Evolutionary conservation across 2,797 vertebrate species (phyloP), one percentile per base, ranked within the genome.

Genomic region (Leptoclinus maculatus): DNA sequence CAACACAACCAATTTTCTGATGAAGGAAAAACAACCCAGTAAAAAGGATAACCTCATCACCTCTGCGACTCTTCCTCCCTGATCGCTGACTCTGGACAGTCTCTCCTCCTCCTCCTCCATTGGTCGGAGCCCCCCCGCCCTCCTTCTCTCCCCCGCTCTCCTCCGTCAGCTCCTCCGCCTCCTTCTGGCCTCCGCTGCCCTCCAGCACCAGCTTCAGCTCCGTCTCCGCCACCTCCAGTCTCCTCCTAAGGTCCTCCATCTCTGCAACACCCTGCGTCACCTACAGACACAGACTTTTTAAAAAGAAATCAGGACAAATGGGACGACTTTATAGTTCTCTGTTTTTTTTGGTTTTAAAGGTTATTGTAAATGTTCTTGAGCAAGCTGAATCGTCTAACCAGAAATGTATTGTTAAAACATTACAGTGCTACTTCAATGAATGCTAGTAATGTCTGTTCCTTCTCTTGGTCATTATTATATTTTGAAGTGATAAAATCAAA

Each of bases 171-270:
- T 76, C 80, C 59, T 78, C 83, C 3, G 0, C 71, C 1, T 87
- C 88, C 39, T 57, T 59, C 56, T 75, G 83, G 6, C 75, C 68
- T 21, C 73, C n/a, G 6, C 53, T 64, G 21, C 58, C 77, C 60
- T 87, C 88, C 58, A 92, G 74, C 59, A 77, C 21, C 79, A 86
- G 75, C 74, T 82, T 90, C 38, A 93, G 85, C 73, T 88, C 83
- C 0, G 65, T 71, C 89, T 94, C 89, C 0, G 83, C 76, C 25
- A 29, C 83, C 56, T 92, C 88, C 81, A 91, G 82, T 3, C 83
- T 90, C 71, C 64, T 89, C 83, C 82, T 92, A 81, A 92, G 82
- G 10, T 86, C 85, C 56, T 90, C 86, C 0, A 91, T 80, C 83
- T 93, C 86, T 2, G 51, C 76, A 9, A 45, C 84, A 0, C 83